These are phyloP conservation scores for Gymnorhina tibicen DNA, from an alignment of 2,113 vertebrate genomes.

Conservation along the genomic window DNA sequence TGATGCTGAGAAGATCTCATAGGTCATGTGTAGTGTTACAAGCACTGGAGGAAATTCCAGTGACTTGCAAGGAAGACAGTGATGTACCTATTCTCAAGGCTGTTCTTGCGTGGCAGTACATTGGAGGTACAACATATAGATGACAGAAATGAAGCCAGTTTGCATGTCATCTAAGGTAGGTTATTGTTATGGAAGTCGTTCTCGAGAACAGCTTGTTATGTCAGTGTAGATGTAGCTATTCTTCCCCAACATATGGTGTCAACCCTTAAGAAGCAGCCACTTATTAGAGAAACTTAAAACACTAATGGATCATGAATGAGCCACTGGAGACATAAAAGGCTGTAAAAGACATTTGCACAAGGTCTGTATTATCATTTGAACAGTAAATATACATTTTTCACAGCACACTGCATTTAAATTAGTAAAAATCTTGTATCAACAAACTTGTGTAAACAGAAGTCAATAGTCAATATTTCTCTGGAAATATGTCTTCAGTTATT, in stretches of 20 bases:
- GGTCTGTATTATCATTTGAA: not conserved
- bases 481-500: not conserved
- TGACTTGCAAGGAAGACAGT: not conserved
- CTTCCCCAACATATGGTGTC: not conserved
- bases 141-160: not conserved
- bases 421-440: not conserved
- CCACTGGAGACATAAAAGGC: not conserved
- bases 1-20: not conserved
- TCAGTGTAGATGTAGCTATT: not conserved
- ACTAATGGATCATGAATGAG: not conserved
- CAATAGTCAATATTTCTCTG: not conserved
- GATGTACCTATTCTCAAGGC: not conserved
- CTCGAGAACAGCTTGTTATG: not conserved
- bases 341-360: not conserved
- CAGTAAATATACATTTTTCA: not conserved
- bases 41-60: not conserved
- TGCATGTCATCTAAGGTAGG: not conserved
- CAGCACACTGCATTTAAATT: not conserved
- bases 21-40: not conserved
- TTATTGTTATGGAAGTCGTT: not conserved
- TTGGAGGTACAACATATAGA: not conserved
- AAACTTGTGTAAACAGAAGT: not conserved
- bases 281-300: not conserved
- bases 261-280: not conserved
- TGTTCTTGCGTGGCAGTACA: rapidly evolving